phyloP scores from a whole-genome alignment of 2,888 invertebrate genomes.

The Lithophane leautieri region DNA sequence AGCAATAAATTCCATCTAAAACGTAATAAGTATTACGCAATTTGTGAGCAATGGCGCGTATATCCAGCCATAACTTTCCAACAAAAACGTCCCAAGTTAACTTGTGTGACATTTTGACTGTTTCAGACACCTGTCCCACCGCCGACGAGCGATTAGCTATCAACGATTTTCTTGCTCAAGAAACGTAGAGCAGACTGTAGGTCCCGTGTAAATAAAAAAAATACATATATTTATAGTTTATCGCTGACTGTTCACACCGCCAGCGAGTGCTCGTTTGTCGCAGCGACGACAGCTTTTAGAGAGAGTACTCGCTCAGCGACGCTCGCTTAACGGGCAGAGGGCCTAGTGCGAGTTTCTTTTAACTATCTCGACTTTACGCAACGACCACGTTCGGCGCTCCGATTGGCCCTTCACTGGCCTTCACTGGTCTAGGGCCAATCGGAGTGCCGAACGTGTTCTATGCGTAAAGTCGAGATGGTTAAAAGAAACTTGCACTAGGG shows the following conservation, averaged over 20 bases:
- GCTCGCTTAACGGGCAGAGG: not conserved
- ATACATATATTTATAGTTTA: not conserved
- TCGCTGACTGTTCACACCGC: not conserved
- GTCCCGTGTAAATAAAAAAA: not conserved
- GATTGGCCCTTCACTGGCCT: too few species aligned
- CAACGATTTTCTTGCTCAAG: not conserved
- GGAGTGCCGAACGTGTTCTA: too few species aligned
- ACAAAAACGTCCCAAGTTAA: constrained; percentile 6
- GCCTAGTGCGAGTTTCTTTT: too few species aligned
- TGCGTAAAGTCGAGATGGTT: too few species aligned
- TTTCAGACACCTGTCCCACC: too few species aligned
- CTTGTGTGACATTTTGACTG: not conserved
- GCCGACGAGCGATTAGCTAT: not conserved
- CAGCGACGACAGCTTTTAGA: not conserved
- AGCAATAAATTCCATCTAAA: constrained; percentile 16
- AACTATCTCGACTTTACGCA: too few species aligned
- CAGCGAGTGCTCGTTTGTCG: not conserved
- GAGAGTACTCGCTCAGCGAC: not conserved
- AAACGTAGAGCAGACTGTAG: not conserved
- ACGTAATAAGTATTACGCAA: not conserved
- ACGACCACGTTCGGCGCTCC: too few species aligned
- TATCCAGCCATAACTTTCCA: constrained; percentile 12
- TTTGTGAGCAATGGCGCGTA: constrained; percentile 17
- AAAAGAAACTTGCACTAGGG: too few species aligned
- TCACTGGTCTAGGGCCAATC: too few species aligned